Percentiles rank a stretch among this genome's conserved stretches.
phyloP scores from a whole-genome alignment of 2,113 vertebrate species.

The Phylloscopus whistleri region DNA sequence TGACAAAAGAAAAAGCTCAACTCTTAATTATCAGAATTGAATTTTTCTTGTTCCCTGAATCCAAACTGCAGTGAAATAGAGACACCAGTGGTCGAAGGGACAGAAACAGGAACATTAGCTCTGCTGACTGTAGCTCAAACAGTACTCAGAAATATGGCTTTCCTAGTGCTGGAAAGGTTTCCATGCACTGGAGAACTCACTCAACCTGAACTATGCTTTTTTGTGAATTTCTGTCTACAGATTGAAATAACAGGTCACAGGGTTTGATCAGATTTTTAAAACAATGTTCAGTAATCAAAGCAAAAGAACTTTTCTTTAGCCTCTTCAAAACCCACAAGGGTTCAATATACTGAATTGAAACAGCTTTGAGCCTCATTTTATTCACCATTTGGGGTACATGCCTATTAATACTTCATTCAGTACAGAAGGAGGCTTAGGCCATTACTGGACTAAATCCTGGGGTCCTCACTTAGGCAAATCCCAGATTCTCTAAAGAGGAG shows the following conservation, averaged over 20 bases:
- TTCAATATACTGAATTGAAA: background rate
- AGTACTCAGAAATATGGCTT: background rate
- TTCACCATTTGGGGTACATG: background rate
- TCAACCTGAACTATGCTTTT: background rate
- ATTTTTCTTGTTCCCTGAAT: background rate
- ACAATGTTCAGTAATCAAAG: background rate
- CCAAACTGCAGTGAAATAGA: background rate
- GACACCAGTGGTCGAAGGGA: accelerated
- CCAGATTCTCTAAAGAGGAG: background rate
- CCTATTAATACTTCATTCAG: background rate
- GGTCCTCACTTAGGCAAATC: background rate
- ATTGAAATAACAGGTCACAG: background rate
- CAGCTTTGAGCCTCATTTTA: background rate
- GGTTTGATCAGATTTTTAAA: background rate
- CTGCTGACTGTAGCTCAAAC: background rate
- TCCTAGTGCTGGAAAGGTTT: background rate
- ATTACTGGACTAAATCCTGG: background rate
- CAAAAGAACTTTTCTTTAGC: background rate
- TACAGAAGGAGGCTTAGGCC: background rate
- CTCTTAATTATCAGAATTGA: background rate
- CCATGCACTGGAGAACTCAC: background rate
- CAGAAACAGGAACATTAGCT: background rate
- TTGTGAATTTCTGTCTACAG: background rate
- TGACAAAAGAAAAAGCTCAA: background rate
- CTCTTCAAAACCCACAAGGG: background rate